Base-by-base conservation (phyloP, 2,113 vertebrate genomes). In the Chionodraco myersi region DNA sequence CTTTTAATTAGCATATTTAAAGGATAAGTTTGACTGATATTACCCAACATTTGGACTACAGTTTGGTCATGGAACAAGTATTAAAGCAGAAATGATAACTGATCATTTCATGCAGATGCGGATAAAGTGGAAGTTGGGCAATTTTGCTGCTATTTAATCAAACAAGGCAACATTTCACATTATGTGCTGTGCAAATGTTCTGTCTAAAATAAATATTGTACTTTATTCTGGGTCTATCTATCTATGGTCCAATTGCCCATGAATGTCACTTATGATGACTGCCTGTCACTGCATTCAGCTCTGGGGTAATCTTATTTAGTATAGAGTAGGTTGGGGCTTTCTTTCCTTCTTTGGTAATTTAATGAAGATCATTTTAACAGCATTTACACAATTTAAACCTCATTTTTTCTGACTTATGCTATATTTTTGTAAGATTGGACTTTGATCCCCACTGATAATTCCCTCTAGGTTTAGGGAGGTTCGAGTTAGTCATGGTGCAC, bases 151-250 rank as follows among this genome's bases (percentile, higher is more conserved):
- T 36, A 36, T 6, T 36, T 36, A 36, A 36, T 36, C 36, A 36
- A 36, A 41, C 7, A 41, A 41, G 7, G 36, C 36, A 41, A 47
- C 49, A 56, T 9, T 52, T 47, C 36, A 57, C 18, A 69, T 36
- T 30, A 14, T 3, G 7, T 72, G 49, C 44, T 51, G 34, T 8
- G 23, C 10, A 0, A 48, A 60, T 52, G 6, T 52, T 45, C 59
- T 16, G n/a, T 44, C 53, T 47, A 1, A 58, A 41, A 72, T 41
- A 70, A 69, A 70, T 69, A 23, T 15, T 51, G 45, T 67, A 51
- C 36, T 3, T 51, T 52, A 6, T 41, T 41, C 5, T 41, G 36
- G 36, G 36, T 41, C 36, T 41, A 41, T 41, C 36, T 41, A 41
- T 6, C 7, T 41, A 41, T 41, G 36, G 5, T 41, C 36, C 36